Evolutionary conservation across 2,113 vertebrate species (phyloP).

Genomic region (Scytalopus superciliaris): DNA sequence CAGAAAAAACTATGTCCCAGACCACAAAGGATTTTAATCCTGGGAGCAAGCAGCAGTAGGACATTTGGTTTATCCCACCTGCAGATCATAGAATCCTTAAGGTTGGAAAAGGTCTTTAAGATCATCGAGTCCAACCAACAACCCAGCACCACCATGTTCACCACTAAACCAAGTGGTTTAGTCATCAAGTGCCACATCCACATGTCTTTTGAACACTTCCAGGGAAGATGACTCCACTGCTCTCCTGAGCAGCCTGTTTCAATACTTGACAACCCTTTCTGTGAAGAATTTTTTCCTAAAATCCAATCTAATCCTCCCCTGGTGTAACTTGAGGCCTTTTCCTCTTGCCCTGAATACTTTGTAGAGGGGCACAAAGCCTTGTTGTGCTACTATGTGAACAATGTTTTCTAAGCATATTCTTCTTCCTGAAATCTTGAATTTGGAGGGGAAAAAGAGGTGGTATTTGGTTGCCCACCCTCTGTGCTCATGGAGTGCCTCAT

Average conservation of each 20-base stretch:
- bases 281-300: neutral
- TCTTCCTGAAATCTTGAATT: neutral
- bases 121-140: neutral
- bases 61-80: neutral
- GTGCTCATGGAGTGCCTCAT: neutral
- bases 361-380: neutral
- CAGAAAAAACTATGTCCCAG: neutral
- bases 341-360: neutral
- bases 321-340: neutral
- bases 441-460: neutral
- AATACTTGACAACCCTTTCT: neutral
- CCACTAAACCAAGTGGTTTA: neutral
- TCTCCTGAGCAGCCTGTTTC: neutral
- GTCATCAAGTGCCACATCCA: neutral
- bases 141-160: neutral
- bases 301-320: neutral
- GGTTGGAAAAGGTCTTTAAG: neutral
- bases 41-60: neutral
- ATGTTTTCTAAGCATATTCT: neutral
- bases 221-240: neutral
- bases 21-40: neutral
- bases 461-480: neutral
- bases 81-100: neutral
- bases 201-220: neutral
- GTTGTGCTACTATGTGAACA: neutral